These are phyloP conservation scores for Meloidogyne exigua DNA, from an alignment of 1,140 invertebrate genomes.

Conservation along the genomic window DNA sequence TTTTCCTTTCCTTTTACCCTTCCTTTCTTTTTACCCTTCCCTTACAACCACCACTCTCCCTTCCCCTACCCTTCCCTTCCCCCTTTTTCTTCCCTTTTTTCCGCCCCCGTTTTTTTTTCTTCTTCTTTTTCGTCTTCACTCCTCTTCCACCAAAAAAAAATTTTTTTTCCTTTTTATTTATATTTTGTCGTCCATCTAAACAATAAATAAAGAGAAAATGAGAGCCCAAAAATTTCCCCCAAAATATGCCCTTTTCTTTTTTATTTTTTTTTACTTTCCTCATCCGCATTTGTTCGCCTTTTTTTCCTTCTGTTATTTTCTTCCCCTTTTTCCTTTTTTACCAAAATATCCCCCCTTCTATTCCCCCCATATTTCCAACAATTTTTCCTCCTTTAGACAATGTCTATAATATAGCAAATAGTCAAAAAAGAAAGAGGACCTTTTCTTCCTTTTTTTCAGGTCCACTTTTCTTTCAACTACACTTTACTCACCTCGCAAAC, in stretches of 20 bases:
- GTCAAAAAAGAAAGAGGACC: not conserved
- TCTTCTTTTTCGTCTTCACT: not conserved
- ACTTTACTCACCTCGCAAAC: not conserved
- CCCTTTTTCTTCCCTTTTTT: not conserved
- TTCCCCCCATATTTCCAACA: not conserved
- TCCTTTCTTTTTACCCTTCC: not conserved
- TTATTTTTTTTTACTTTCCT: no score
- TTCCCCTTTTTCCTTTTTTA: not conserved
- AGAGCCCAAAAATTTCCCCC: not conserved
- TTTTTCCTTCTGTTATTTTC: not conserved
- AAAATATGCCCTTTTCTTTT: constrained; percentile 10
- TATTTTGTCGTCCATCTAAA: not conserved
- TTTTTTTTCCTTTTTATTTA: not conserved
- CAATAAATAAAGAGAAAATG: not conserved
- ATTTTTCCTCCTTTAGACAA: not conserved
- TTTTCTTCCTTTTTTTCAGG: not conserved
- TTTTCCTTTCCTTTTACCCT: not conserved
- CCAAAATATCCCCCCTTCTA: no score
- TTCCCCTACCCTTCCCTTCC: no score
- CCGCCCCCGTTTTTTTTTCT: not conserved
- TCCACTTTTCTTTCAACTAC: not conserved
- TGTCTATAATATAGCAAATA: not conserved
- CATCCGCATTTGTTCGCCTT: constrained; percentile 7
- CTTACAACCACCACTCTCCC: no score
- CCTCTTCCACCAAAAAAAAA: not conserved